Evolutionary conservation across 2,113 vertebrate genomes (phyloP).

Genomic region (Ophiodon elongatus): DNA sequence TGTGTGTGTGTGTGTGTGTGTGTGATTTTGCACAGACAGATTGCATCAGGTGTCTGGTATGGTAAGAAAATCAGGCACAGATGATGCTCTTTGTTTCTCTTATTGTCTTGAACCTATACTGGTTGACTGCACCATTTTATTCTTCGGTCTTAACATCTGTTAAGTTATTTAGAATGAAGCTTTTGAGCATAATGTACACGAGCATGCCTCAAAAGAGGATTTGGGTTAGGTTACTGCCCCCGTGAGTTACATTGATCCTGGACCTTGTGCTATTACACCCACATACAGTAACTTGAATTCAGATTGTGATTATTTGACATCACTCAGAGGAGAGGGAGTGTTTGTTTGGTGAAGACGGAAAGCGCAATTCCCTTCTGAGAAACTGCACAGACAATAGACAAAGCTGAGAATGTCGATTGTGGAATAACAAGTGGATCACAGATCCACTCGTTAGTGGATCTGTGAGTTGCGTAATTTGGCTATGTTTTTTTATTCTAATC

Average conservation of each 20-base stretch:
- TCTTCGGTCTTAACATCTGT: neutral
- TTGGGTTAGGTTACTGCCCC: neutral
- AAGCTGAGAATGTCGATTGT: slow-evolving; percentile 3
- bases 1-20: slow-evolving; percentile 27
- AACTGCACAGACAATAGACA: slow-evolving; percentile 23
- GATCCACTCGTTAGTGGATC: too few species aligned
- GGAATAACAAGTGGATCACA: slow-evolving; percentile 1
- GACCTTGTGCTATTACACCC: slow-evolving; percentile 22
- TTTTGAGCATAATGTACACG: neutral
- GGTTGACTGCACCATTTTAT: neutral
- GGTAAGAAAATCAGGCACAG: neutral
- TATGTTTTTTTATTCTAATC: neutral
- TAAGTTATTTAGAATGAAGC: neutral
- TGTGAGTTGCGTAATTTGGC: too few species aligned
- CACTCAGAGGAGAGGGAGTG: slow-evolving; percentile 40
- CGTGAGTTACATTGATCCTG: slow-evolving; percentile 2
- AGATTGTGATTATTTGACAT: slow-evolving; percentile 19
- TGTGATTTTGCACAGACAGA: neutral
- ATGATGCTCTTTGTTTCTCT: slow-evolving; percentile 5
- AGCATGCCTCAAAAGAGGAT: neutral
- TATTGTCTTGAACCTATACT: neutral
- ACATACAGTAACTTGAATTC: slow-evolving; percentile 16
- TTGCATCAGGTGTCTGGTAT: slow-evolving; percentile 1
- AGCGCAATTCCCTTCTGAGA: slow-evolving; percentile 1
- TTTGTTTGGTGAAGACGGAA: slow-evolving; percentile 7